phyloP scores from a whole-genome alignment of 2,888 invertebrate genomes.

The Drosophila multiciliata region DNA sequence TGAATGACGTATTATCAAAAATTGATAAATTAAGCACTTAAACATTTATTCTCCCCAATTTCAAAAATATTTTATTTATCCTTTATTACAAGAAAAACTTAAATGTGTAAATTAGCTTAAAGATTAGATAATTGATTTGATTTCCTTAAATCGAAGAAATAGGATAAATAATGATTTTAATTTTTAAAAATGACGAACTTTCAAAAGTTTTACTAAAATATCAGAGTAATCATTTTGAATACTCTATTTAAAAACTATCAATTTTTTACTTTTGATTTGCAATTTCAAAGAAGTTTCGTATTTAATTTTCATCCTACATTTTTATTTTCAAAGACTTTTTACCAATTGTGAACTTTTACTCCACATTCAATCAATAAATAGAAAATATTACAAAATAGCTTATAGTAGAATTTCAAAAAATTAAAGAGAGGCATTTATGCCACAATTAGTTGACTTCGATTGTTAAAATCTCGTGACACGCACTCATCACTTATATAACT shows the following conservation, averaged over 20 bases:
- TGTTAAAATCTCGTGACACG: constrained; percentile 35
- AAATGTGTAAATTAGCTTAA: neutral
- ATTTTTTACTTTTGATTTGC: neutral
- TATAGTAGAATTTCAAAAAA: neutral
- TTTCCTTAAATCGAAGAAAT: neutral
- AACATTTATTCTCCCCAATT: neutral
- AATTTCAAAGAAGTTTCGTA: neutral
- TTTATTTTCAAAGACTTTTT: neutral
- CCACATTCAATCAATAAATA: neutral
- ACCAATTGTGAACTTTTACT: neutral
- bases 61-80: neutral
- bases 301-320: too few species aligned
- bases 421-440: neutral
- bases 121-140: neutral
- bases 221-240: neutral
- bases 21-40: neutral
- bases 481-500: constrained; percentile 19
- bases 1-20: neutral
- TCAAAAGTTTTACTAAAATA: neutral
- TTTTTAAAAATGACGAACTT: neutral
- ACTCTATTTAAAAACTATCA: neutral
- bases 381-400: neutral
- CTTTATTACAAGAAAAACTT: neutral
- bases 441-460: neutral
- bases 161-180: neutral